These are phyloP conservation scores for Balanococcus diminutus DNA, from an alignment of 2,888 invertebrate genomes.

Conservation along the genomic window DNA sequence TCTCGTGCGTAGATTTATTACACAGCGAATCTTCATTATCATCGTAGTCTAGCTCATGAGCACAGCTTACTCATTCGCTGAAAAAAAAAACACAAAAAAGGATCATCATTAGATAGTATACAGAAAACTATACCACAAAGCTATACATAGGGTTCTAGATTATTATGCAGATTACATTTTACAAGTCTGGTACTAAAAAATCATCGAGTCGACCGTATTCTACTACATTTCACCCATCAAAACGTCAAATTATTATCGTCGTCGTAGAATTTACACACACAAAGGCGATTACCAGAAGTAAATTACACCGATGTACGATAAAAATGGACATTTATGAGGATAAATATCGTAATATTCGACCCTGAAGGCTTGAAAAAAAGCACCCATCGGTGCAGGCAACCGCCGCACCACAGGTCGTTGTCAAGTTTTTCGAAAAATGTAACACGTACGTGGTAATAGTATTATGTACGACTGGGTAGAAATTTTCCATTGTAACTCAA, in stretches of 20 bases:
- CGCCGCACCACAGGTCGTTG: not conserved
- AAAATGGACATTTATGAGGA: not conserved
- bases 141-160: no score
- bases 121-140: no score
- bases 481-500: not conserved
- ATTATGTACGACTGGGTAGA: not conserved
- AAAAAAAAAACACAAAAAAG: no score
- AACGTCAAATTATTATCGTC: not conserved
- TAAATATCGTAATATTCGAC: not conserved
- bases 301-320: not conserved
- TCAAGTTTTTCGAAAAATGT: not conserved
- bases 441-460: not conserved
- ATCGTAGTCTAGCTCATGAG: no score
- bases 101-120: no score
- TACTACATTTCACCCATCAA: not conserved
- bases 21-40: no score
- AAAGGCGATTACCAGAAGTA: not conserved
- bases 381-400: not conserved
- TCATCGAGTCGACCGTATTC: not conserved
- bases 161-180: no score
- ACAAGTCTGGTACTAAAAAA: no score
- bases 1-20: no score
- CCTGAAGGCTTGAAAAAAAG: not conserved
- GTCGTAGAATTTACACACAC: not conserved
- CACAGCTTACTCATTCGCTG: no score